Percentiles rank a stretch among this genome's conserved stretches.
phyloP scores from a whole-genome alignment of 2,888 invertebrate species.

The Tenthredo livida region DNA sequence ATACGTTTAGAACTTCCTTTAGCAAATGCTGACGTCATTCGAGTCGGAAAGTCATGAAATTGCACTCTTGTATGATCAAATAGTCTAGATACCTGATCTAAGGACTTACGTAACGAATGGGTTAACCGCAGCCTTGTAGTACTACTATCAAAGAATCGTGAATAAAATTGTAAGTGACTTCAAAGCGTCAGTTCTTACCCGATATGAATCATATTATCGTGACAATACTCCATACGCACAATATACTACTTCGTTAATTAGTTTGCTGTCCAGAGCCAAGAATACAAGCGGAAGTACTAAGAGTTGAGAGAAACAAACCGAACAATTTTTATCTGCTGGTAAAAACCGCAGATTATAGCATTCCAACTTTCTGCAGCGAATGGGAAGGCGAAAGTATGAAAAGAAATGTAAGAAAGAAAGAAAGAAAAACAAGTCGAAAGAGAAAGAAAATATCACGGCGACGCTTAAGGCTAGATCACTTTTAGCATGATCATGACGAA shows the following conservation, averaged over 20 bases:
- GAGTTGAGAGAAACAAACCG: not conserved
- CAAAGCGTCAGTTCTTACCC: not conserved
- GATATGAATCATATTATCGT: not conserved
- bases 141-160: not conserved
- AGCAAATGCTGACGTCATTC: not conserved
- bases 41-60: constrained; percentile 6
- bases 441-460: not conserved
- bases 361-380: not conserved
- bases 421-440: not conserved
- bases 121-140: not conserved
- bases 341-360: not conserved
- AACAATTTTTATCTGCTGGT: not conserved
- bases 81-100: not conserved
- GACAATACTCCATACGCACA: not conserved
- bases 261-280: not conserved
- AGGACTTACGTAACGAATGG: not conserved
- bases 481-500: not conserved
- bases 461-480: not conserved
- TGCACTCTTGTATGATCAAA: not conserved
- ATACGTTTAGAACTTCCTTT: not conserved
- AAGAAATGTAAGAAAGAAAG: not conserved
- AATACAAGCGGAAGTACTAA: not conserved
- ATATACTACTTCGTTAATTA: not conserved
- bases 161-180: not conserved
- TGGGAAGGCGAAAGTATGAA: not conserved